phyloP scores from a whole-genome alignment of 1,140 invertebrate species.

The Leptinotarsa lineolata region DNA sequence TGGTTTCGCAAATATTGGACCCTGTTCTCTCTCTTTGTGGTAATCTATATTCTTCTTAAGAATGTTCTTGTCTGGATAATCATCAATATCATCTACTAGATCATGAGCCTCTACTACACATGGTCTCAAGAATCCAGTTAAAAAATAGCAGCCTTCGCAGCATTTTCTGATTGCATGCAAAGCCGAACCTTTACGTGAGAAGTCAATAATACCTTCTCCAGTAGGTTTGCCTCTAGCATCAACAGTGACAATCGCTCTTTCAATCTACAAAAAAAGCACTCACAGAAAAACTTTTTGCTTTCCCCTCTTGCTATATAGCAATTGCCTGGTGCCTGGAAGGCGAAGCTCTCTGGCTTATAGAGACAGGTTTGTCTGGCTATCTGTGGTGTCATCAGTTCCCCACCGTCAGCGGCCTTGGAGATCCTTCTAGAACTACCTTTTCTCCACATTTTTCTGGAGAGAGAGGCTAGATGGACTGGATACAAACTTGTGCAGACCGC shows the following conservation, averaged over 20 bases:
- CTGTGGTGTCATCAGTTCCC: too few relatives aligned
- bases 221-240: slow-evolving; percentile 94
- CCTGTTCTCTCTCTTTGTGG: slow-evolving; percentile 76
- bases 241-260: slow-evolving; percentile 91
- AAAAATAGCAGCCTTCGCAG: slow-evolving; percentile 89
- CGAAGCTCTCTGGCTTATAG: too few relatives aligned
- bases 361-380: too few relatives aligned
- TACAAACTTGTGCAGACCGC: too few relatives aligned
- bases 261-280: slow-evolving; percentile 63
- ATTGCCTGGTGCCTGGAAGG: too few relatives aligned
- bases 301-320: too few relatives aligned
- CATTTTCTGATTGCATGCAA: slow-evolving; percentile 87
- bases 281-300: slow-evolving; percentile 10
- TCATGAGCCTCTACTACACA: slow-evolving; percentile 90
- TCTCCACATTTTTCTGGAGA: too few relatives aligned
- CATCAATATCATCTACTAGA: slow-evolving; percentile 90
- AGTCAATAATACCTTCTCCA: slow-evolving; percentile 97
- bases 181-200: slow-evolving; percentile 88
- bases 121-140: slow-evolving; percentile 87
- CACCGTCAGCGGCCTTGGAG: too few relatives aligned
- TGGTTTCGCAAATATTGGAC: slow-evolving; percentile 86
- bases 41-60: slow-evolving; percentile 84
- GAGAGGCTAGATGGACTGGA: too few relatives aligned
- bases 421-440: too few relatives aligned
- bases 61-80: slow-evolving; percentile 88